A percentile compares a stretch with the other conserved stretches of the same genome.
phyloP scores from a whole-genome alignment of 2,888 invertebrate species.

The Geotrupes spiniger region DNA sequence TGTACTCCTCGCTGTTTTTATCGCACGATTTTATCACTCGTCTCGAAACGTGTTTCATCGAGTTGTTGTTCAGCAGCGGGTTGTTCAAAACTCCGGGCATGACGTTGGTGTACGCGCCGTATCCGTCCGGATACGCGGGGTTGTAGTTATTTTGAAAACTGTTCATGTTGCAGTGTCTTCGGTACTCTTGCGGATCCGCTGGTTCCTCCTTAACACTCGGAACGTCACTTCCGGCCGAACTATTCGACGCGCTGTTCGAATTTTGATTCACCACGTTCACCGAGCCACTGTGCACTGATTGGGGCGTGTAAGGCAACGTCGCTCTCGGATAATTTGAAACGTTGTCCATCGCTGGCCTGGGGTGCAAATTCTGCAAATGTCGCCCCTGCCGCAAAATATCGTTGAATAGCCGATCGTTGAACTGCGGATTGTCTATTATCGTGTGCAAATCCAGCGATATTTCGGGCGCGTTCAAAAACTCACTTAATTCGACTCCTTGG shows the following conservation, averaged over 20 bases:
- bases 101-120: conserved; percentile 50
- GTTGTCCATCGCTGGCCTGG: conserved; percentile 50
- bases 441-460: conserved; percentile 89
- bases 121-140: conserved; percentile 46
- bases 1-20: conserved; percentile 93
- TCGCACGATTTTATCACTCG: conserved; percentile 68
- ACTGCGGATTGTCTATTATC: conserved; percentile 86
- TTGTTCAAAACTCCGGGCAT: conserved; percentile 59
- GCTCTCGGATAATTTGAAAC: conserved; percentile 60
- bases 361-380: conserved; percentile 47
- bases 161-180: conserved; percentile 59
- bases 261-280: conserved; percentile 52
- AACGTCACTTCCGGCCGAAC: conserved; percentile 57
- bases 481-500: conserved; percentile 75
- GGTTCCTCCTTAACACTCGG: conserved; percentile 87
- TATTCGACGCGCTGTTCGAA: conserved; percentile 48
- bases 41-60: conserved; percentile 46
- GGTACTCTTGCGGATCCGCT: conserved; percentile 71
- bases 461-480: conserved; percentile 82
- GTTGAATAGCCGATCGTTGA: conserved; percentile 76
- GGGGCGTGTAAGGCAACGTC: conserved; percentile 87
- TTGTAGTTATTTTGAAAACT: conserved; percentile 47
- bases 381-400: conserved; percentile 42
- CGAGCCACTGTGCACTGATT: conserved; percentile 81
- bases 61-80: conserved; percentile 47